Conservation (phyloP, 2,113 vertebrate species). For the Phodopus roborovskii region DNA sequence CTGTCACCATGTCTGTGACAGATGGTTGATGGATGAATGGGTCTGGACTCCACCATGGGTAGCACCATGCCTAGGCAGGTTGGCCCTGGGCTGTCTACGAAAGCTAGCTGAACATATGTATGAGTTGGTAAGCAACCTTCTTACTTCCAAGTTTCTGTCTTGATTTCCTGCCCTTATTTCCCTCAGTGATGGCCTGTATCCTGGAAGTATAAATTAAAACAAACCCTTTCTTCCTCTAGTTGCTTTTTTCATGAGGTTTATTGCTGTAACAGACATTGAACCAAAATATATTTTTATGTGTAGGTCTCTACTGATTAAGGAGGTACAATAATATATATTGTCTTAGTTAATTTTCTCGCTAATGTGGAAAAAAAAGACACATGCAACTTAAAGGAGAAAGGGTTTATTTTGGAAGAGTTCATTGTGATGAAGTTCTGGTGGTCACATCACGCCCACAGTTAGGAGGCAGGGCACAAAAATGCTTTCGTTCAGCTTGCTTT, state of each 20-base stretch:
- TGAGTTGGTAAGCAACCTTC: background rate
- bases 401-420: background rate
- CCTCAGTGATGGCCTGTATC: too few relatives aligned
- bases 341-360: background rate
- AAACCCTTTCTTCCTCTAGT: background rate
- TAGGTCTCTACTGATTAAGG: background rate
- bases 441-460: background rate
- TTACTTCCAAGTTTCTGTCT: background rate
- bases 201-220: too few relatives aligned
- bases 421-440: background rate
- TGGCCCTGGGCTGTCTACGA: background rate
- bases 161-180: background rate
- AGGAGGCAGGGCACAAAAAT: background rate
- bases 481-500: background rate
- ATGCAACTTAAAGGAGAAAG: background rate
- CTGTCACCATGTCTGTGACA: background rate
- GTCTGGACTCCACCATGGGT: background rate
- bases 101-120: background rate
- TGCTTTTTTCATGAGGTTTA: background rate
- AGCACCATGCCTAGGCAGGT: background rate
- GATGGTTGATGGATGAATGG: background rate
- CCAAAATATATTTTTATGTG: background rate
- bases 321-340: background rate
- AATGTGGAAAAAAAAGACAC: background rate
- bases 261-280: background rate